These are phyloP conservation scores for Luperina testacea DNA, from an alignment of 2,888 invertebrate genomes.

Conservation along the genomic window DNA sequence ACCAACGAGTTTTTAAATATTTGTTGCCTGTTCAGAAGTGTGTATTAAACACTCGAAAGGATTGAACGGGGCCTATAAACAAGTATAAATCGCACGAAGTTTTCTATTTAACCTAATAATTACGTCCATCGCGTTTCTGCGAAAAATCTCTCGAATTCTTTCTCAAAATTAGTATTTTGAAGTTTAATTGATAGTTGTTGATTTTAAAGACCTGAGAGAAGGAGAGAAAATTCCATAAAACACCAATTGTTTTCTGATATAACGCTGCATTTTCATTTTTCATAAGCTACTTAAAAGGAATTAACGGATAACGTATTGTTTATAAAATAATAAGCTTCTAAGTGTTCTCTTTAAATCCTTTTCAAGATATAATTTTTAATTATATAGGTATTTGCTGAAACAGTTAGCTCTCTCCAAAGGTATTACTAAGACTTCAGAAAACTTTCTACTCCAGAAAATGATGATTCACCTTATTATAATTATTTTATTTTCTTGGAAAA, in stretches of 20 bases:
- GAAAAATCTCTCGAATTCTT: background rate
- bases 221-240: background rate
- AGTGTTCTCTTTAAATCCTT: slow-evolving; percentile 5
- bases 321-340: background rate
- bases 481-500: background rate
- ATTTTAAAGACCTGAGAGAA: background rate
- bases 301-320: background rate
- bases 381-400: background rate
- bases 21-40: slow-evolving; percentile 42
- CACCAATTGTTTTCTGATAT: too few species aligned
- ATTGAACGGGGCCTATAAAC: background rate
- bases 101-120: background rate
- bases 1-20: slow-evolving; percentile 60
- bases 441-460: background rate
- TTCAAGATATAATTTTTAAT: background rate
- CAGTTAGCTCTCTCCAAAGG: background rate
- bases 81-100: slow-evolving; percentile 11
- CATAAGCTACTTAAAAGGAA: background rate
- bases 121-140: too few species aligned
- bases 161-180: background rate
- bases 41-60: slow-evolving; percentile 35
- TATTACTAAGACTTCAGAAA: background rate
- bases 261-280: background rate
- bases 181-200: too few species aligned
- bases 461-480: background rate